phyloP scores from a whole-genome alignment of 1,140 invertebrate species.

The Drosophila lacertosa region DNA sequence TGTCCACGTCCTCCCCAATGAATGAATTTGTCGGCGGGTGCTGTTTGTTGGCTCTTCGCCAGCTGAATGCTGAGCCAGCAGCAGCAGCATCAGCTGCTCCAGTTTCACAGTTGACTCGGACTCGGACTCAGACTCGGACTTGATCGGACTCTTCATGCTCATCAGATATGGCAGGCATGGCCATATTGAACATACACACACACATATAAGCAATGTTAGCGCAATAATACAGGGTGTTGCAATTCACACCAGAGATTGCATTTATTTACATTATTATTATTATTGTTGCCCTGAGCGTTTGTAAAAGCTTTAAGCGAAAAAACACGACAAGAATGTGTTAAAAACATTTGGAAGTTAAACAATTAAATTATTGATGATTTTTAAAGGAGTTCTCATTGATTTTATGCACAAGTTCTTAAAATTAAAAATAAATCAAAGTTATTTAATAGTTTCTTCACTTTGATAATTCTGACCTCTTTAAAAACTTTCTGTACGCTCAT shows the following conservation, averaged over 20 bases:
- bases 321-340: too few species aligned
- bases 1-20: slow-evolving; percentile 67
- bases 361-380: not conserved
- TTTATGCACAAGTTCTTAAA: not conserved
- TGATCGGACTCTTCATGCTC: slow-evolving; percentile 60
- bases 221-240: slow-evolving; percentile 32
- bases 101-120: slow-evolving; percentile 67
- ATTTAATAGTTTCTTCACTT: too few species aligned
- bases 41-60: too few species aligned
- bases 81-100: slow-evolving; percentile 52
- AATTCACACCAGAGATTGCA: not conserved
- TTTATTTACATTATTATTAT: too few species aligned
- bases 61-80: slow-evolving; percentile 28
- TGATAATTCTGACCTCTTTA: not conserved
- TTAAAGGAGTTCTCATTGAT: not conserved
- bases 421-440: not conserved
- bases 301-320: too few species aligned
- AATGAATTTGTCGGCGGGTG: slow-evolving; percentile 54
- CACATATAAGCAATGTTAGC: slow-evolving; percentile 1
- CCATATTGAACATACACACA: slow-evolving; percentile 31
- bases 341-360: too few species aligned
- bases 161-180: slow-evolving; percentile 75
- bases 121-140: slow-evolving; percentile 2
- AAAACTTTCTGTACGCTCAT: not conserved
- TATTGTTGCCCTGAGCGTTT: too few species aligned